Evolutionary conservation across 1,140 invertebrate genomes (phyloP), one percentile per base, ranked within the genome.

Genomic region (Meloidogyne chitwoodi): DNA sequence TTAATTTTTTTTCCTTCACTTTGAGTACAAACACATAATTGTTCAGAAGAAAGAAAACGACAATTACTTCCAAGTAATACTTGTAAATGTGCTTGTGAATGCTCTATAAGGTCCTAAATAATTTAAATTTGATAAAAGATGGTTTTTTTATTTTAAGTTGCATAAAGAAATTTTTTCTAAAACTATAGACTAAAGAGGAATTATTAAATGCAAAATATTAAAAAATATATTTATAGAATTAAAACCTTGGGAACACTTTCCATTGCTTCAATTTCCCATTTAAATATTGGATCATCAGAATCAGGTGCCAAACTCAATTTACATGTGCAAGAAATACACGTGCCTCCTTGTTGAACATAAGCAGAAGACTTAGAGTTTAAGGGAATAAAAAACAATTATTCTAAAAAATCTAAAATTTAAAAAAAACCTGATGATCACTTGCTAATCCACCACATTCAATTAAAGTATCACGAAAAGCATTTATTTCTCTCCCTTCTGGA

Each of bases 241-340:
- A 19, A 16, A 31, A 77, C 77, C 78, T 78, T 78, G 10, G 77
- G 76, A 41, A 78, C 41, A 24, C 67, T 56, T n/a, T 78, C 77
- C 77, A 78, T 62, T 34, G 63, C 66, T 27, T 74, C 48, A 31
- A 78, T 14, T 29, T 78, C 77, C 41, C 68, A 78, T 12, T 61
- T 26, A 34, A 78, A 24, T 16, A 62, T 12, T 8, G 78, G 27
- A 19, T 78, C 77, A 31, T 78, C 68, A 3, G 77, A 78, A 24
- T 78, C 67, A 2, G 77, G 77, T n/a, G 79, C 77, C 26, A 78
- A 11, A 62, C 78, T 80, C 56, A 80, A 65, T 44, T 71, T 77
- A 24, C 38, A 64, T 2, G 65, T 44, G 44, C 77, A 78, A 11
- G 77, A 78, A n/a, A 78, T 64, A 69, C 69, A 48, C 5, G 77